Evolutionary conservation across 35 echinoderm and acorn worm genomes (phyloP).

Genomic region (Apostichopus japonicus): DNA sequence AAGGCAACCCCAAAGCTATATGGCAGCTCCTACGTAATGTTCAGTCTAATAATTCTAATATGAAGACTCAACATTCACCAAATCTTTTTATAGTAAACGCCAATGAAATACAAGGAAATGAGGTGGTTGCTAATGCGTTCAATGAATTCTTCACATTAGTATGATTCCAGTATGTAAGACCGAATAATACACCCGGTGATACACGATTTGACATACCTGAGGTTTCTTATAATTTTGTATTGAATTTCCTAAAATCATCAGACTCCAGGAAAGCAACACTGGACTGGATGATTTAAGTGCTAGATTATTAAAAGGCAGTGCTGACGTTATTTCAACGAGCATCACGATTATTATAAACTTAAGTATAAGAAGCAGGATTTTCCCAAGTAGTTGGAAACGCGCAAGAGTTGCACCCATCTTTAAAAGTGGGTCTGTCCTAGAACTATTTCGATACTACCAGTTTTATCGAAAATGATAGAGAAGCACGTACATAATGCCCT

Average conservation of each 20-base stretch:
- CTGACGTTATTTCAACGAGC: neutral
- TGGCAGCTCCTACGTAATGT: neutral
- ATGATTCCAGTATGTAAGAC: neutral
- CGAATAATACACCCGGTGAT: neutral
- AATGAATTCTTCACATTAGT: neutral
- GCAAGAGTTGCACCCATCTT: neutral
- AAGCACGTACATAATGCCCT: neutral
- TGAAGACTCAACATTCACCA: neutral
- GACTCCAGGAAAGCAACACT: neutral
- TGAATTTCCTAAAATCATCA: neutral
- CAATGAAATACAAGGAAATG: neutral
- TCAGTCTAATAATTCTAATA: neutral
- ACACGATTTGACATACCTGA: neutral
- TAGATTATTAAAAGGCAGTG: neutral
- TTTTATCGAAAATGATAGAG: constrained; percentile 30
- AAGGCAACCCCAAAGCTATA: neutral
- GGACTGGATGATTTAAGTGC: neutral
- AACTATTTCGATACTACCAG: constrained; percentile 2
- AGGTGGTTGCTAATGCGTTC: neutral
- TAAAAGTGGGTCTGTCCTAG: neutral
- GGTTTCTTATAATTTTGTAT: neutral
- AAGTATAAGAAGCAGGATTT: neutral
- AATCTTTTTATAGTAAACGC: neutral
- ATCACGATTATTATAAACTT: neutral
- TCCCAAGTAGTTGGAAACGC: neutral